phyloP scores from a whole-genome alignment of 37 sponge, comb jelly and placozoan species.

The Spongilla lacustris region DNA sequence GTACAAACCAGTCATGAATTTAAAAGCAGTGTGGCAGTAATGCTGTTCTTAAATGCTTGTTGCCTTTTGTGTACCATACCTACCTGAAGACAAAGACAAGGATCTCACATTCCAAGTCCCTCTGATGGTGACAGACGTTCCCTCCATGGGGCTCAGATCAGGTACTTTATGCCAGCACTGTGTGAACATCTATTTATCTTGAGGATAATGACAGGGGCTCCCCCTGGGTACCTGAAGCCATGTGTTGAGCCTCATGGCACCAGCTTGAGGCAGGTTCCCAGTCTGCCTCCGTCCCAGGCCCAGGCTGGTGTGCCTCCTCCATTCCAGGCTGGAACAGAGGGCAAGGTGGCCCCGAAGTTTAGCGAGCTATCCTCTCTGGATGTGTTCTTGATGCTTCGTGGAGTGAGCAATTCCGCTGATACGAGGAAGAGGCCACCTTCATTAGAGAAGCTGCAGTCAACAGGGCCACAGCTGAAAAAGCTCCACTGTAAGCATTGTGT shows the following conservation, averaged over 20 bases:
- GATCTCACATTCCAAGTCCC: not conserved
- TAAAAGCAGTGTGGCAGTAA: too few species aligned
- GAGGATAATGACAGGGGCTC: not conserved
- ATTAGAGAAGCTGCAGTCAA: not conserved
- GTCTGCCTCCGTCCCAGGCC: too few species aligned
- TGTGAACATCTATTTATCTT: not conserved
- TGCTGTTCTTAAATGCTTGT: too few species aligned
- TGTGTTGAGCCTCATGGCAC: not conserved
- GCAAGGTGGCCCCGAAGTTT: not conserved
- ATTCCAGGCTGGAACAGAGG: not conserved
- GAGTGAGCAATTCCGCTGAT: not conserved
- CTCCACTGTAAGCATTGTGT: not conserved
- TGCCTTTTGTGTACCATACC: not conserved
- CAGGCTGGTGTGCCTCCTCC: too few species aligned
- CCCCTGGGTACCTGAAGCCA: not conserved
- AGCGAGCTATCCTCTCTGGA: slow-evolving; percentile 29
- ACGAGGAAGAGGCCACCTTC: not conserved
- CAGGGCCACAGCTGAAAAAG: not conserved
- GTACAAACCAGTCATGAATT: too few species aligned
- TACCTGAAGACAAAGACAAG: not conserved
- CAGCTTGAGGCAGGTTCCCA: not conserved
- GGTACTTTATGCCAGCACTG: not conserved
- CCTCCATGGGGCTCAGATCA: not conserved
- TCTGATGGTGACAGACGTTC: not conserved
- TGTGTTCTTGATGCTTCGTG: slow-evolving; percentile 49